Percentiles rank a stretch among this genome's conserved stretches.
Conservation (phyloP, 2,113 vertebrate genomes). For the Agelaius tricolor region DNA sequence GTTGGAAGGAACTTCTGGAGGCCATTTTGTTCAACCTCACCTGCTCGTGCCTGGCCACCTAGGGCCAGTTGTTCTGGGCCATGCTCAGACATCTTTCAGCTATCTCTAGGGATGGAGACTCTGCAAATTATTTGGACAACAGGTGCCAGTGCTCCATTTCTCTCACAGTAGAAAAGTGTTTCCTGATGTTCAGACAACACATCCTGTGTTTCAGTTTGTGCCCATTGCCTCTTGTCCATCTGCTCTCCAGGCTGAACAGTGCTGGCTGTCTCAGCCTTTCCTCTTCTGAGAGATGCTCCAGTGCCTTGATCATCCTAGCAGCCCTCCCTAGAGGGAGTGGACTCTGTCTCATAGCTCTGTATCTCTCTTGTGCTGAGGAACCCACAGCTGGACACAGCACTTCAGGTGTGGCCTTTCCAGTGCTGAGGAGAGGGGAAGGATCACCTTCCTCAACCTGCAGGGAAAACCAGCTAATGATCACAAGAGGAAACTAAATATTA, state of each 20-base stretch:
- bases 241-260: neutral
- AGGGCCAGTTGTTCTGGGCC: neutral
- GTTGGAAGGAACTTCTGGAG: neutral
- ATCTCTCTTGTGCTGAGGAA: neutral
- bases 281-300: neutral
- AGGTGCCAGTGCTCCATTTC: neutral
- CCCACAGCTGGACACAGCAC: neutral
- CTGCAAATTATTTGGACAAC: neutral
- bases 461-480: neutral
- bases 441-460: neutral
- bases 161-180: neutral
- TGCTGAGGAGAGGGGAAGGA: neutral
- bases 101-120: neutral
- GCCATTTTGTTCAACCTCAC: neutral
- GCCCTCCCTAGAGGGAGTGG: neutral
- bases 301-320: neutral
- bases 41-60: neutral
- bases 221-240: neutral
- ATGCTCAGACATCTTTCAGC: neutral
- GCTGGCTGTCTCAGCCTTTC: neutral
- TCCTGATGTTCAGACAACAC: neutral
- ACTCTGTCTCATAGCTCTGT: rapidly evolving
- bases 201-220: neutral
- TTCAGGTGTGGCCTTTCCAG: neutral
- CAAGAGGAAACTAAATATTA: neutral